phyloP scores from a whole-genome alignment of 1,140 invertebrate genomes.

The Trinorchestia longiramus region DNA sequence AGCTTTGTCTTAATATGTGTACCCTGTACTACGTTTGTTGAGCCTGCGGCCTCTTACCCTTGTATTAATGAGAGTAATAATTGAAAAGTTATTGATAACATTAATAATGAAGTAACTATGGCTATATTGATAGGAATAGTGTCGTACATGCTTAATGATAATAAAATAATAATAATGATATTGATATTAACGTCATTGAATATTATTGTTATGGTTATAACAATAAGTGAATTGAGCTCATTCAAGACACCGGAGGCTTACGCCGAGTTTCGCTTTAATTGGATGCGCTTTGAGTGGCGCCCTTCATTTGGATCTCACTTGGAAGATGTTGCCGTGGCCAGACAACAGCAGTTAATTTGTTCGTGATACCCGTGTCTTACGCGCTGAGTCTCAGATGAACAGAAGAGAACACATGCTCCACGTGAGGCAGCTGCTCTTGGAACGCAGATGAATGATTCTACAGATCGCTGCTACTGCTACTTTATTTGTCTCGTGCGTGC shows the following conservation, averaged over 20 bases:
- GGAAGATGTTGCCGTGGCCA: background rate
- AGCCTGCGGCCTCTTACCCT: background rate
- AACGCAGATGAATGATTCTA: background rate
- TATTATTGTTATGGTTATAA: background rate
- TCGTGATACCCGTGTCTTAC: background rate
- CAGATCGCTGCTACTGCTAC: background rate
- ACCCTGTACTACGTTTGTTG: background rate
- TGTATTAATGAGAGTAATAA: background rate
- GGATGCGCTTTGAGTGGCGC: background rate
- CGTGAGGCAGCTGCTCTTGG: background rate
- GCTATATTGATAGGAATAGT: background rate
- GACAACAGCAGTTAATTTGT: background rate
- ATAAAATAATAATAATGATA: background rate
- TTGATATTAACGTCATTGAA: background rate
- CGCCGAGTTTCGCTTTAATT: background rate
- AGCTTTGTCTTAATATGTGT: background rate
- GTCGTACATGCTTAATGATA: background rate
- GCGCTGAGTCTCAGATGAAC: background rate
- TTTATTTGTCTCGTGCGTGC: background rate
- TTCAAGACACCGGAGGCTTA: background rate
- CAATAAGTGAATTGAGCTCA: background rate
- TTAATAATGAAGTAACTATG: background rate
- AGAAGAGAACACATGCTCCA: background rate
- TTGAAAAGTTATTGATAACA: background rate
- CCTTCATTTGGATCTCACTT: background rate